Conservation (phyloP, 2,797 vertebrate species). For the Poeciliopsis presidionis region DNA sequence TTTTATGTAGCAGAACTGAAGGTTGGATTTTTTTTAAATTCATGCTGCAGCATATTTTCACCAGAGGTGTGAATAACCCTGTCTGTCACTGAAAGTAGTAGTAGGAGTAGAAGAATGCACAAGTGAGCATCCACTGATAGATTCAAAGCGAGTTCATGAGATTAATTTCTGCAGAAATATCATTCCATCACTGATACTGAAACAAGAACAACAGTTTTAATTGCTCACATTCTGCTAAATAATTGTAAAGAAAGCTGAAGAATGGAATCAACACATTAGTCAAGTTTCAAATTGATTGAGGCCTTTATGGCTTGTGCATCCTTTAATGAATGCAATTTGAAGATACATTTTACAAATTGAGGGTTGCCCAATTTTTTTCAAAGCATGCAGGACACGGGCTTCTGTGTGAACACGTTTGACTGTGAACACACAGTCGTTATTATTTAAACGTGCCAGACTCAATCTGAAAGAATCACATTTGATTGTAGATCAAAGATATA, state of each 20-base stretch:
- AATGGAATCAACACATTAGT: neutral
- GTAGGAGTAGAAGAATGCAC: neutral
- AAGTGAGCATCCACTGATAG: neutral
- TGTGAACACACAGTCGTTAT: conserved; percentile 15
- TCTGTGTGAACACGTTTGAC: neutral
- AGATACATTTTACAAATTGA: neutral
- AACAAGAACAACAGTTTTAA: neutral
- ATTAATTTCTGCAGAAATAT: neutral
- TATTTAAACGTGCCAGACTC: conserved; percentile 16
- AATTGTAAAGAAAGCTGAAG: neutral
- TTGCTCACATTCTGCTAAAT: neutral
- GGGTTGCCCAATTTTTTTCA: conserved; percentile 2
- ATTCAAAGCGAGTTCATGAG: neutral
- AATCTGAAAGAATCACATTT: conserved; percentile 8
- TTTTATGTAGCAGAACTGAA: neutral
- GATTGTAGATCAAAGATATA: conserved; percentile 18
- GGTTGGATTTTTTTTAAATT: neutral
- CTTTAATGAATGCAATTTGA: neutral
- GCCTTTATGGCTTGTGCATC: neutral
- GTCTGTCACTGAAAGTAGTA: neutral
- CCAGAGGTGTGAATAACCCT: neutral
- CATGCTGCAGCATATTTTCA: neutral
- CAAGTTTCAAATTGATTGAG: neutral
- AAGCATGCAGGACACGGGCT: neutral
- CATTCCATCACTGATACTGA: neutral